phyloP scores from a whole-genome alignment of 2,113 vertebrate genomes.

The Bubo blakistoni region DNA sequence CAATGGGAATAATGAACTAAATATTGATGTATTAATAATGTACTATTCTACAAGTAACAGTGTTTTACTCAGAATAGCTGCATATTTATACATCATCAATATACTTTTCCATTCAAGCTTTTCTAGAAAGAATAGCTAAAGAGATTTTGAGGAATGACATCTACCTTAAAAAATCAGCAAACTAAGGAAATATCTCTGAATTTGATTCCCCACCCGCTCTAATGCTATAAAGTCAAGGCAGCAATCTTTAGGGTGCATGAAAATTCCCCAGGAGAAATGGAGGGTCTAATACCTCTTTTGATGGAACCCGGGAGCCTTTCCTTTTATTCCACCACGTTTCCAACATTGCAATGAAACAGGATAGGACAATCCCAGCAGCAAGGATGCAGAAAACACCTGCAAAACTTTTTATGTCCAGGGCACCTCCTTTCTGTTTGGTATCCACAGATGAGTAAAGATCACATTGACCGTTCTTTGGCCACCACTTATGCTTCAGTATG shows the following conservation, averaged over 20 bases:
- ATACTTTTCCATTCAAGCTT: not conserved
- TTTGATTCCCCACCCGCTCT: constrained; percentile 3
- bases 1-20: not conserved
- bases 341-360: constrained; percentile 97
- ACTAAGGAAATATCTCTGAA: not conserved
- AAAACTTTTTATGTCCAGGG: constrained; percentile 97
- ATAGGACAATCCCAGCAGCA: constrained; percentile 94
- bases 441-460: constrained; percentile 91
- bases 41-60: constrained; percentile 24
- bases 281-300: constrained; percentile 92
- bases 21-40: constrained; percentile 28
- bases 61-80: constrained; percentile 34
- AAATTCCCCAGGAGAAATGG: constrained; percentile 61
- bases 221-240: not conserved
- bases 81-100: not conserved
- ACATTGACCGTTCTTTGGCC: constrained; percentile 93
- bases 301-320: constrained; percentile 95
- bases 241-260: constrained; percentile 24
- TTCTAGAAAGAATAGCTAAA: not conserved
- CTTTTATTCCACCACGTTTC: constrained; percentile 98
- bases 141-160: not conserved
- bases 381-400: constrained; percentile 97
- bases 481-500: constrained; percentile 96
- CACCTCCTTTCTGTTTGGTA: constrained; percentile 86
- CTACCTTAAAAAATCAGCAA: not conserved